These are phyloP conservation scores for Trichonephila clavata DNA, from an alignment of 1,140 invertebrate species.

Conservation along the genomic window DNA sequence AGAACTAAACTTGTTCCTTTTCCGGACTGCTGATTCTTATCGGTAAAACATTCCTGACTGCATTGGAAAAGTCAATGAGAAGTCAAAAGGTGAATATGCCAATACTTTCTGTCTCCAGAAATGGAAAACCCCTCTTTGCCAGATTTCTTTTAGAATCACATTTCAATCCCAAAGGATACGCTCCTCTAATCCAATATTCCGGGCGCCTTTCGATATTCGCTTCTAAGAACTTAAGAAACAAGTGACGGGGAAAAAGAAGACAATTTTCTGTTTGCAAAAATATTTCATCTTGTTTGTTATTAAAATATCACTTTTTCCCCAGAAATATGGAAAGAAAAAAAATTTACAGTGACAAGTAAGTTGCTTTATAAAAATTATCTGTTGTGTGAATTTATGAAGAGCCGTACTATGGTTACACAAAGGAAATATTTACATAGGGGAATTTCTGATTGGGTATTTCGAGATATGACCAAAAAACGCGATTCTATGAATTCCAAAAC, in stretches of 20 bases:
- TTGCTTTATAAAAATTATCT: background rate
- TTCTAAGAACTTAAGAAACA: background rate
- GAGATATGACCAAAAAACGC: too few species aligned
- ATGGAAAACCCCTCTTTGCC: slow-evolving; percentile 32
- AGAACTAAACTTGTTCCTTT: slow-evolving; percentile 25
- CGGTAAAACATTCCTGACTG: slow-evolving; percentile 1
- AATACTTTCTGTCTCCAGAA: slow-evolving; percentile 3
- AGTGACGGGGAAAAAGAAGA: background rate
- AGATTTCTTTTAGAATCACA: slow-evolving; percentile 13
- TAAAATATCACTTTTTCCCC: background rate
- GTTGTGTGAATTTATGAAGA: background rate
- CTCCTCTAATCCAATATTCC: slow-evolving; percentile 2
- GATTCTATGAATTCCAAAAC: too few species aligned
- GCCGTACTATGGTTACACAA: background rate
- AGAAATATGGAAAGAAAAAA: background rate
- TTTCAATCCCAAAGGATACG: slow-evolving; percentile 21
- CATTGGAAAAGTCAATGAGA: background rate
- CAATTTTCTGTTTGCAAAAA: background rate
- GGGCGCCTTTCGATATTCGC: background rate
- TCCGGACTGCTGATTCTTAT: slow-evolving; percentile 18
- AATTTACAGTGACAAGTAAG: background rate
- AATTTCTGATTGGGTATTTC: too few species aligned
- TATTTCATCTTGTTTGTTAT: background rate
- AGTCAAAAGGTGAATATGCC: slow-evolving; percentile 33
- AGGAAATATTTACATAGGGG: background rate